These are phyloP conservation scores for Isichthys henryi DNA, from an alignment of 2,113 vertebrate genomes.

Conservation along the genomic window DNA sequence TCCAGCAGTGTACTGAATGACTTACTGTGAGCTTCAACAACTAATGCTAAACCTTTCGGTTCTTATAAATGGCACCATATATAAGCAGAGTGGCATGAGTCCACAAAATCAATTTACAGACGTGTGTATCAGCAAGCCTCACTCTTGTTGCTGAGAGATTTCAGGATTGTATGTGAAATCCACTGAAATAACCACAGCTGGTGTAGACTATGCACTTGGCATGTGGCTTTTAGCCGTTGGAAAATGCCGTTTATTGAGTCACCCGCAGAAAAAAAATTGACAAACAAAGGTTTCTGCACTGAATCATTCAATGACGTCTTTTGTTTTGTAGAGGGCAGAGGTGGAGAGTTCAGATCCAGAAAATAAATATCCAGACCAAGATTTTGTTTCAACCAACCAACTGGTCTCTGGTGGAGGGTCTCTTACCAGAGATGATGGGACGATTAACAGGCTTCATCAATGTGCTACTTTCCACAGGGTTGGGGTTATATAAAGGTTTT, in stretches of 20 bases:
- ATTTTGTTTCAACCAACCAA: not conserved
- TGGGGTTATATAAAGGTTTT: not conserved
- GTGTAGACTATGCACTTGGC: not conserved
- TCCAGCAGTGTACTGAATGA: not conserved
- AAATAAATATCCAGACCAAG: not conserved
- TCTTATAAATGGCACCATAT: not conserved
- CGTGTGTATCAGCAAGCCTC: not conserved
- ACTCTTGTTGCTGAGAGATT: not conserved
- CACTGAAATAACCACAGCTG: not conserved
- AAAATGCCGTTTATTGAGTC: not conserved
- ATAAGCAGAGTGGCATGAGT: not conserved
- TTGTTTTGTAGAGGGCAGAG: not conserved
- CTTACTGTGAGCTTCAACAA: not conserved
- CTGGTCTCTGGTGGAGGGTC: not conserved
- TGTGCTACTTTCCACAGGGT: not conserved
- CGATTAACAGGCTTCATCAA: not conserved
- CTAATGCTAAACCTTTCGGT: not conserved
- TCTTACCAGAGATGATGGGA: not conserved
- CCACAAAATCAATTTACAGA: conserved; percentile 5
- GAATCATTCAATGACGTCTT: not conserved
- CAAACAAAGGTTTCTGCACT: not conserved
- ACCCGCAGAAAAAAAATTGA: not conserved
- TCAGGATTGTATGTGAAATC: not conserved
- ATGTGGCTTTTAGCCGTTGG: not conserved
- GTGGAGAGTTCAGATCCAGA: not conserved